Base-by-base conservation (phyloP, 92 coral and sea anemone genomes). In the Desmophyllum pertusum region DNA sequence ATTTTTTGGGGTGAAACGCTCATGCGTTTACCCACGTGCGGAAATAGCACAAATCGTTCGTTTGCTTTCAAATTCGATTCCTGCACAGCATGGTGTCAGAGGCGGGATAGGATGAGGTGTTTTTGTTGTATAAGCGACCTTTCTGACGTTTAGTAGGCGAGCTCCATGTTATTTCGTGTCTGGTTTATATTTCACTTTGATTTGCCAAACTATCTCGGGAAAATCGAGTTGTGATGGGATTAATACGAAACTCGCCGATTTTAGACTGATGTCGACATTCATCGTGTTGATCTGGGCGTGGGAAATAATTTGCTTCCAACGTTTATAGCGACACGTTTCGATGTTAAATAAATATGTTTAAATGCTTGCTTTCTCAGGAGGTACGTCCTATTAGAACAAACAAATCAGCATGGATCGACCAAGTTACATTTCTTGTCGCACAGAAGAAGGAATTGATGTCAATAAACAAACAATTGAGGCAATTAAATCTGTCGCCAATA, bases 401-500 rank as follows among this genome's bases (percentile, higher is more conserved):
- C 35, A 21, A 13, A 41, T 40, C n/a, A n/a, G n/a, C 27, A 72
- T 72, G 77, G 59, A 41, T 30, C 55, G 31, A 10, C 57, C 9
- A 72, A 46, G 3, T 72, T 23, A 4, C 31, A n/a, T 25, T 21
- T 41, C 55, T 39, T 19, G 9, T 27, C 21, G 21, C 33, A 42
- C 57, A 43, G 37, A 41, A 43, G 18, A 19, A 25, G 52, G 36
- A 0, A 3, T 43, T 41, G 76, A 53, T n/a, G 33, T 10, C 4
- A 29, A 25, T 29, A 7, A 43, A 11, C 77, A 41, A 72, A 72
- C 35, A 57, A 72, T 29, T 19, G 64, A 19, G 45, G 65, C 37
- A n/a, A 75, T 75, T 9, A 45, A 75, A 51, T 15, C 79, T 41
- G 43, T 88, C 30, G 91, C 89, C 23, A 59, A 25, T 21, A 84